Evolutionary conservation across 2,113 vertebrate genomes (phyloP).

Genomic region (Bubo scandiacus): DNA sequence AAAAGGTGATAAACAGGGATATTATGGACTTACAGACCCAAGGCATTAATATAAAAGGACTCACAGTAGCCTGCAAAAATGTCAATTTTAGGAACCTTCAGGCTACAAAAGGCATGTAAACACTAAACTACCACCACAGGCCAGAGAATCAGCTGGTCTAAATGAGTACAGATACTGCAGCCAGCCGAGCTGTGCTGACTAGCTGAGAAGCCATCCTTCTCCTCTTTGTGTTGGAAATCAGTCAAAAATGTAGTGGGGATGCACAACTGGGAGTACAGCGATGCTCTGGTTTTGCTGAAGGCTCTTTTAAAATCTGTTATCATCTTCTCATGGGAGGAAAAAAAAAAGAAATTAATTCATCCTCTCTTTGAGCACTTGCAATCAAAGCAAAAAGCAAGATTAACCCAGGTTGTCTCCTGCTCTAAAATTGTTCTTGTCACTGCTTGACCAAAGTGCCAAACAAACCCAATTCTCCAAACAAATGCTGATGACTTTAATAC

Average conservation of each 20-base stretch:
- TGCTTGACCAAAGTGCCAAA: background rate
- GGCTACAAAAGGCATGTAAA: background rate
- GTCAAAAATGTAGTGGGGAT: background rate
- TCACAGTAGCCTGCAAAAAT: background rate
- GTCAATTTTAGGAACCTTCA: background rate
- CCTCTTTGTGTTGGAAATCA: background rate
- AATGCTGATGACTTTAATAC: slow-evolving; percentile 19
- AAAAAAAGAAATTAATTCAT: background rate
- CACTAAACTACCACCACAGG: background rate
- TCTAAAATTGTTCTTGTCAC: slow-evolving; percentile 6
- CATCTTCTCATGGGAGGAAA: background rate
- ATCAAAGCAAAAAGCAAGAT: slow-evolving; percentile 1
- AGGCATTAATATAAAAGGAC: background rate
- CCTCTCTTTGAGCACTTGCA: background rate
- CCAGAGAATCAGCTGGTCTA: background rate
- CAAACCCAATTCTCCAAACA: slow-evolving; percentile 1
- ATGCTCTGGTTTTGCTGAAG: background rate
- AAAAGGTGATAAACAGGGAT: background rate
- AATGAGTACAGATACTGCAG: background rate
- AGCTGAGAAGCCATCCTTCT: background rate
- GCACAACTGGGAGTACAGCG: background rate
- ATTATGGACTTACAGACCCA: accelerated
- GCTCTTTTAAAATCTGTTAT: background rate
- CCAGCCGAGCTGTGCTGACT: background rate
- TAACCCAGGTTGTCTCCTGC: background rate